Base-by-base conservation (phyloP, 1,140 invertebrate genomes). In the Papilio polytes region DNA sequence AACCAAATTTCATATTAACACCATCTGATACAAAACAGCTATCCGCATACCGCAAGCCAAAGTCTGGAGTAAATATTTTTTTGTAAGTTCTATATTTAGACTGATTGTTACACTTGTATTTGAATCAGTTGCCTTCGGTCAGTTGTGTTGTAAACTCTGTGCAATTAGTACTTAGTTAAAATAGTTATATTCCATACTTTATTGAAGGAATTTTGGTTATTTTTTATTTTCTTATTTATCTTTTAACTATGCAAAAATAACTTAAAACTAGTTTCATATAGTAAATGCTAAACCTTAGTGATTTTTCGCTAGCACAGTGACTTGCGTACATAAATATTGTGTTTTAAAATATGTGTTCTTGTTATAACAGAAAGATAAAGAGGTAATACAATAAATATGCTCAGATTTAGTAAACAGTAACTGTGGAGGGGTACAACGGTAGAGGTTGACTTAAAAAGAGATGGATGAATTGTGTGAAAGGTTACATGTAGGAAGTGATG, bases 41-140 rank as follows among this genome's bases (percentile, higher is more conserved):
- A 26, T 77, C 81, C 70, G 8, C 72, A 74, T 74, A 74, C 74
- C 46, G 44, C 73, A 74, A 20, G 12, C 73, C 10, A 20, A 22
- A 26, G 73, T 74, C 20, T 51, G 22, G n/a, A 48, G 78, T 83
- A 86, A 86, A 88, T 84, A 88, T 85, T 84, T 84, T n/a, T 86
- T 81, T 80, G 26, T 76, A 66, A 84, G 51, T 48, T 76, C 79
- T 74, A 77, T 84, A 85, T 84, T 86, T 85, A 88, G 84, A 82
- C 78, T 80, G 20, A 82, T 80, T 83, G 80, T 84, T 76, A 76
- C 46, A 53, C 74, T 76, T 44, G 70, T 48, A 22, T 41, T 13
- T 74, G 73, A 76, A 51, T 76, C 74, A 76, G 74, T 76, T 76
- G 22, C n/a, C n/a, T 76, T 22, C 22, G n/a, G 3, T n/a, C 20